Evolutionary conservation across 2,113 vertebrate genomes (phyloP).

Genomic region (Anoura caudifer): DNA sequence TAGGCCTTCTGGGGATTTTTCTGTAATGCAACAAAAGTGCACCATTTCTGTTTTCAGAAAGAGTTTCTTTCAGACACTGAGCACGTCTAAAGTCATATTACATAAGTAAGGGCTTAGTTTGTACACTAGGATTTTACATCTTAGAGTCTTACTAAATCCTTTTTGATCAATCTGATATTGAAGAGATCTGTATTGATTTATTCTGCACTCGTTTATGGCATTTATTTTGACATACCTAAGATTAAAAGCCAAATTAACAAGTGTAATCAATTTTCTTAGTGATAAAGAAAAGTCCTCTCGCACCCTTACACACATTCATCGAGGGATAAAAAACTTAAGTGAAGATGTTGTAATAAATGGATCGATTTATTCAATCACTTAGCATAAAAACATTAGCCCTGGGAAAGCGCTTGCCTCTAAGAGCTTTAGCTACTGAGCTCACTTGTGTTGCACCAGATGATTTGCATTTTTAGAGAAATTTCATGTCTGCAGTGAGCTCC

Average conservation of each 20-base stretch:
- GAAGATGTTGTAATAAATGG: constrained; percentile 79
- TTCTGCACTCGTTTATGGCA: constrained; percentile 73
- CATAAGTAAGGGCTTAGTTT: constrained; percentile 83
- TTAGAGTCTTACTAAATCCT: constrained; percentile 82
- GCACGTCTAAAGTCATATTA: constrained; percentile 75
- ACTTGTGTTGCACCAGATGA: constrained; percentile 78
- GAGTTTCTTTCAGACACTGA: constrained; percentile 76
- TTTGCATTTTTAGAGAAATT: constrained; percentile 89
- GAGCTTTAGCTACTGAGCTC: constrained; percentile 79
- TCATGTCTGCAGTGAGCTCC: constrained; percentile 78
- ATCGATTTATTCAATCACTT: constrained; percentile 83
- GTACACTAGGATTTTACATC: constrained; percentile 79
- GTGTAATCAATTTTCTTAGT: constrained; percentile 80
- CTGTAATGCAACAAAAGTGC: constrained; percentile 79
- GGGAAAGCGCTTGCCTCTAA: constrained; percentile 80
- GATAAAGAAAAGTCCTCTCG: constrained; percentile 68
- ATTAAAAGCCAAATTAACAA: constrained; percentile 85
- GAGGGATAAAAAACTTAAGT: constrained; percentile 67
- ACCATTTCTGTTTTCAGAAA: constrained; percentile 78
- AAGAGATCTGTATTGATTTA: constrained; percentile 81
- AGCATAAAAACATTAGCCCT: constrained; percentile 81
- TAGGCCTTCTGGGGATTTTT: constrained; percentile 76
- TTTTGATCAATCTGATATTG: constrained; percentile 80
- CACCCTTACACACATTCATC: constrained; percentile 66
- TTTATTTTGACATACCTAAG: constrained; percentile 82